Conservation (phyloP, 2,888 invertebrate genomes). For the Masnerella sp. region DNA sequence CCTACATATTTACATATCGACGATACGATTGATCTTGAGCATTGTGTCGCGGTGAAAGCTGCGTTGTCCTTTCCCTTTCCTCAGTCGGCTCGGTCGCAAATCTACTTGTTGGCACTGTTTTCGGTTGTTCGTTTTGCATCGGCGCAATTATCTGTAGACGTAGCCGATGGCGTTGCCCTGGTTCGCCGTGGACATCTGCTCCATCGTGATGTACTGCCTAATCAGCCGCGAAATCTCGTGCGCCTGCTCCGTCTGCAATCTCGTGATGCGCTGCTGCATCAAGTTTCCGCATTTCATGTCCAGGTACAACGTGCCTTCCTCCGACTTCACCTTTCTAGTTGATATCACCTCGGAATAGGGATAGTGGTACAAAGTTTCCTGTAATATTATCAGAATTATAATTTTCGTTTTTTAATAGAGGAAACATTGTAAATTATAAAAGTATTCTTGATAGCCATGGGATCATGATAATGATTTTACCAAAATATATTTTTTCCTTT, state of each 20-base stretch:
- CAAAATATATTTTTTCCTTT: too few relatives aligned
- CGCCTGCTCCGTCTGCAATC: slow-evolving; percentile 98
- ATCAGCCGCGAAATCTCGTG: slow-evolving; percentile 98
- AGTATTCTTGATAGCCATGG: too few relatives aligned
- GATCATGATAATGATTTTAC: too few relatives aligned
- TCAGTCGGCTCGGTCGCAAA: slow-evolving; percentile 37
- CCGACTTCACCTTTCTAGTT: slow-evolving; percentile 93
- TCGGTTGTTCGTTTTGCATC: slow-evolving; percentile 21
- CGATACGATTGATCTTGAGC: slow-evolving; percentile 71
- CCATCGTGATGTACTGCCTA: slow-evolving; percentile 96
- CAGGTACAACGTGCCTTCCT: slow-evolving; percentile 93
- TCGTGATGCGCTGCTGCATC: slow-evolving; percentile 95
- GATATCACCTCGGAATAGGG: slow-evolving; percentile 97
- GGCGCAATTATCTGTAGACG: slow-evolving; percentile 71
- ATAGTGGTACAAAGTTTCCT: slow-evolving; percentile 95
- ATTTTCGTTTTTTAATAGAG: too few relatives aligned
- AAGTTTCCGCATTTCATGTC: slow-evolving; percentile 98
- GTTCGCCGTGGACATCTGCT: slow-evolving; percentile 80
- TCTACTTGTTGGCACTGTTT: slow-evolving; percentile 50
- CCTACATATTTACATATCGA: slow-evolving; percentile 71
- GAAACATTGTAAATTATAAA: too few relatives aligned
- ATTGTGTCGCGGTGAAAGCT: slow-evolving; percentile 60
- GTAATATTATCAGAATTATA: too few relatives aligned
- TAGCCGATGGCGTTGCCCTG: slow-evolving; percentile 70
- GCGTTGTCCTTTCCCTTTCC: slow-evolving; percentile 3